Evolutionary conservation across 2,113 vertebrate species (phyloP).

Genomic region (Apodemus speciosus): DNA sequence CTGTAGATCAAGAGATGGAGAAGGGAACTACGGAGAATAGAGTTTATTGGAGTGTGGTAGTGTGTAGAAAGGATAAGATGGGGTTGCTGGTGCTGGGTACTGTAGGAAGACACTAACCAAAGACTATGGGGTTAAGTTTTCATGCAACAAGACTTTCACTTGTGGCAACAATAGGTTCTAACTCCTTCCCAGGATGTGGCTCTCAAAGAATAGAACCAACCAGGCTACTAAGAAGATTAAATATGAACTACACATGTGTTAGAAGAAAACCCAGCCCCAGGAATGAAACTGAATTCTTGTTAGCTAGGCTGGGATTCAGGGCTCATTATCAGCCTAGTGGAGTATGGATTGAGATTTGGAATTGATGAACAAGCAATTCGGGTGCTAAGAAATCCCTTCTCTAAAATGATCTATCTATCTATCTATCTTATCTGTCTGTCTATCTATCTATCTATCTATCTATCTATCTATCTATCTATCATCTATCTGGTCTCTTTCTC

Average conservation of each 20-base stretch:
- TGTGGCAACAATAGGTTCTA: background rate
- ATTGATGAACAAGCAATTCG: background rate
- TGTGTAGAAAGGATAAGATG: background rate
- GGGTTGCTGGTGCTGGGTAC: background rate
- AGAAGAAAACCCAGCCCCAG: background rate
- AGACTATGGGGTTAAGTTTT: background rate
- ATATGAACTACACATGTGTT: background rate
- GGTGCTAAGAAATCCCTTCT: background rate
- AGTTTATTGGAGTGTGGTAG: background rate
- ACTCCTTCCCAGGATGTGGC: background rate
- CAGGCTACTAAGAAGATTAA: background rate
- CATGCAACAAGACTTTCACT: background rate
- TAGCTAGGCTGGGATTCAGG: background rate
- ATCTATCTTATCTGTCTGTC: background rate
- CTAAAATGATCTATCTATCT: background rate
- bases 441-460: background rate
- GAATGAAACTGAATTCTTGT: background rate
- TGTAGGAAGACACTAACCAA: background rate
- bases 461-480: background rate
- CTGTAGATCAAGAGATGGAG: background rate
- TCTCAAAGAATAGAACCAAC: background rate
- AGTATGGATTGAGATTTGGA: background rate
- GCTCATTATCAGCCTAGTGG: background rate
- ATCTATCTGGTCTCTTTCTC: background rate
- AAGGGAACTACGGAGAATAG: accelerated